phyloP scores from a whole-genome alignment of 2,797 vertebrate species.

The Onychomys torridus region DNA sequence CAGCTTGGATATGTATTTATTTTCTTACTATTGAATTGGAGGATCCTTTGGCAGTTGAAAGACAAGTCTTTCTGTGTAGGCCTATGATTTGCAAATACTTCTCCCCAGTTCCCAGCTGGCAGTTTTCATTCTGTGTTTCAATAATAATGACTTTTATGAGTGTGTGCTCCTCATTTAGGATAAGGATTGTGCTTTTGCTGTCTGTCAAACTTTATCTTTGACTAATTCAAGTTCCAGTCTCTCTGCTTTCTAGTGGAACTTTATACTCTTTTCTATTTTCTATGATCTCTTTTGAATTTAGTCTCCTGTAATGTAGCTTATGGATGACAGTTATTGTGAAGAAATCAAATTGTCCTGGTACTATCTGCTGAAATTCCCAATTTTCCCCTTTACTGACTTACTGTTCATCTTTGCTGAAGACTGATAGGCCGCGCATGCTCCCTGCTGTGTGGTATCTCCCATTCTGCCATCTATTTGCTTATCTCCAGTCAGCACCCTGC shows the following conservation, averaged over 20 bases:
- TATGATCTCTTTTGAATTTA: background rate
- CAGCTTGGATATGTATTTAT: no score
- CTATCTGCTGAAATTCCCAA: background rate
- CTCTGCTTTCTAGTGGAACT: background rate
- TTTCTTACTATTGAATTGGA: background rate
- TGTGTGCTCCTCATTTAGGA: rapidly evolving
- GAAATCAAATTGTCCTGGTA: background rate
- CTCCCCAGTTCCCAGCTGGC: rapidly evolving
- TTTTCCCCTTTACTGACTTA: background rate
- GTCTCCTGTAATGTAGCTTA: background rate
- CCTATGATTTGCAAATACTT: no score
- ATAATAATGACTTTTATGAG: rapidly evolving
- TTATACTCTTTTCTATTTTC: background rate
- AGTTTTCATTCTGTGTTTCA: background rate
- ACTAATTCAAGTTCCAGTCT: no score
- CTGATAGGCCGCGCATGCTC: rapidly evolving
- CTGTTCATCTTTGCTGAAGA: background rate
- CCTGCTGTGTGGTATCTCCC: background rate
- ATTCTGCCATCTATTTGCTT: no score
- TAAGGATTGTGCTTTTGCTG: rapidly evolving
- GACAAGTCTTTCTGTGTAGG: background rate
- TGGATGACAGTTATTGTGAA: background rate
- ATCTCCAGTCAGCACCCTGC: background rate
- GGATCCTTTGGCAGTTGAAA: background rate
- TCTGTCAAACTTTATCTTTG: no score